Percentiles rank a stretch among this genome's conserved stretches.
These are phyloP conservation scores for Scaptomyza cyrtandrae DNA, from an alignment of 2,888 invertebrate genomes.

Conservation along the genomic window DNA sequence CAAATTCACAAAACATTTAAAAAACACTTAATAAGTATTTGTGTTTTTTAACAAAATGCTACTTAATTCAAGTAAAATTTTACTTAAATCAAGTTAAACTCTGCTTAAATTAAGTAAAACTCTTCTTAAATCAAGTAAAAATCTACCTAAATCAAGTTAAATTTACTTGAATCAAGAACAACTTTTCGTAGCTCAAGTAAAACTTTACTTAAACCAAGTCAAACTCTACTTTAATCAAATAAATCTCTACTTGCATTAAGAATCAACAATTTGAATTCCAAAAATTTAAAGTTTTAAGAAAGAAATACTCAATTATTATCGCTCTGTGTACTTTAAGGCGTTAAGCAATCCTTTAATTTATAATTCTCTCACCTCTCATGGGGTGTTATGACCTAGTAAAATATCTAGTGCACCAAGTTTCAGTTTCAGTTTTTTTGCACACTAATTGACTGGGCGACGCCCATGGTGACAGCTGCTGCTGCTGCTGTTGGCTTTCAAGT, in stretches of 20 bases:
- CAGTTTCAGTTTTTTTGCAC: slow-evolving; percentile 8
- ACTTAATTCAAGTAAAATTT: neutral
- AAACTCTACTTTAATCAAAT: neutral
- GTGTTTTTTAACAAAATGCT: too few relatives aligned
- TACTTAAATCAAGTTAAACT: neutral
- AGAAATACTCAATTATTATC: too few relatives aligned
- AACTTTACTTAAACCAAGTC: too few relatives aligned
- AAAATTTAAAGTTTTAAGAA: too few relatives aligned
- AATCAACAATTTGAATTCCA: too few relatives aligned
- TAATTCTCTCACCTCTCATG: slow-evolving; percentile 6
- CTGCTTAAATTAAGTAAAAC: neutral
- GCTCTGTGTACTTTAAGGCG: neutral
- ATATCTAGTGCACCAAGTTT: neutral
- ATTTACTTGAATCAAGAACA: too few relatives aligned
- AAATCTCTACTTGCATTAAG: too few relatives aligned
- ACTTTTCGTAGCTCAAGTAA: neutral
- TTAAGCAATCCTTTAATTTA: slow-evolving; percentile 5
- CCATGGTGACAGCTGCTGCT: slow-evolving; percentile 59
- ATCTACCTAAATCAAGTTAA: too few relatives aligned
- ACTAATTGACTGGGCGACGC: slow-evolving; percentile 35
- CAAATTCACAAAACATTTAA: too few relatives aligned
- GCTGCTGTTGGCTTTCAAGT: slow-evolving; percentile 50
- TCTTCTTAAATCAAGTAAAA: neutral
- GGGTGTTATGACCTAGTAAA: slow-evolving; percentile 21
- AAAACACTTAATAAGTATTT: too few relatives aligned